A percentile compares a stretch with the other conserved stretches of the same genome.
These are phyloP conservation scores for Antedon bifida DNA, from an alignment of 35 echinoderm and acorn worm species.

Conservation along the genomic window DNA sequence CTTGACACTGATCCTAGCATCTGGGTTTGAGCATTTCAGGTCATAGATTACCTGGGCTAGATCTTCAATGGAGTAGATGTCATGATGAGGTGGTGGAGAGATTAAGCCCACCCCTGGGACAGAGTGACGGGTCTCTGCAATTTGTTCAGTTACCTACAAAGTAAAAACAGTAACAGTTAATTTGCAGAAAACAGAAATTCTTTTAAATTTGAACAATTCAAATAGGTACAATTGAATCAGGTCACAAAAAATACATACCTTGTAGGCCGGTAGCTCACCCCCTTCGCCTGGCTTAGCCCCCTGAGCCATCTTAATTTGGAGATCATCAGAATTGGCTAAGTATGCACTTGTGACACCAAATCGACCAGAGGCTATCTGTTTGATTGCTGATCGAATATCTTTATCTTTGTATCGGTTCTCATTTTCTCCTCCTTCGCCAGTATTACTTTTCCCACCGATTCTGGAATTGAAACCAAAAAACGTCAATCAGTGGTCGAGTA, in stretches of 20 bases:
- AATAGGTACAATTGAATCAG: too few species aligned
- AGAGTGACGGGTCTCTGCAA: conserved; percentile 72
- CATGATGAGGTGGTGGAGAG: conserved; percentile 93
- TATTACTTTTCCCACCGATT: conserved; percentile 91
- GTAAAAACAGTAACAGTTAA: neutral
- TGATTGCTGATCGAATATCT: conserved; percentile 71
- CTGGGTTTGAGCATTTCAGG: conserved; percentile 85
- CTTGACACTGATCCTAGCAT: conserved; percentile 97
- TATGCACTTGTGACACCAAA: conserved; percentile 96
- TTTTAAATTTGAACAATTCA: too few species aligned
- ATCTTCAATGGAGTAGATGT: conserved; percentile 99
- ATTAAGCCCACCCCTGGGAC: conserved; percentile 86
- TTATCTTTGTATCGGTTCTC: conserved; percentile 49
- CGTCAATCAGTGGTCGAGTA: too few species aligned
- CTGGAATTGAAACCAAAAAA: conserved; percentile 6
- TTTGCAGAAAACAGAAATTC: too few species aligned
- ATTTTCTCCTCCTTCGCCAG: conserved; percentile 85
- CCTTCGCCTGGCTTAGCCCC: conserved; percentile 94
- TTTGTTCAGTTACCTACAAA: conserved; percentile 60
- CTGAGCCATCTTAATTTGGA: conserved; percentile 99
- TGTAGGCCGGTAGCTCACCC: conserved; percentile 75
- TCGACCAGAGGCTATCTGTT: conserved; percentile 90
- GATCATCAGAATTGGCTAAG: conserved; percentile 83
- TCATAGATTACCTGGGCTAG: conserved; percentile 91
- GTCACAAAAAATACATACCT: conserved; percentile 50